Evolutionary conservation across 2,888 invertebrate species (phyloP).

Genomic region (Notocelia uddmanniana): DNA sequence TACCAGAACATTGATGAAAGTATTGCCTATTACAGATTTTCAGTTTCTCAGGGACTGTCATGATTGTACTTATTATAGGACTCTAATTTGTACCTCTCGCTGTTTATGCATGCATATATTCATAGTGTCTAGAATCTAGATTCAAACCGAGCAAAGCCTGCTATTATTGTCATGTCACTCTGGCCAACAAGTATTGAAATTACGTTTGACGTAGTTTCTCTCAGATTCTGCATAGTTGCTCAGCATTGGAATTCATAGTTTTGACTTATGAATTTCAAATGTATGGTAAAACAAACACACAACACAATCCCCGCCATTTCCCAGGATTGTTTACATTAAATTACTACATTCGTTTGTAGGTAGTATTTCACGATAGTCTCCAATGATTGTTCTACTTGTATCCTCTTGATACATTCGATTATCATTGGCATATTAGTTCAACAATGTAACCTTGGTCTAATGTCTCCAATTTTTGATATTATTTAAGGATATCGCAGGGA

Average conservation of each 20-base stretch:
- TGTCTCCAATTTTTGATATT: neutral
- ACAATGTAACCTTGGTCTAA: neutral
- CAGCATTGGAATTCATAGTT: slow-evolving; percentile 20
- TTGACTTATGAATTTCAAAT: slow-evolving; percentile 35
- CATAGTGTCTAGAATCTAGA: slow-evolving; percentile 31
- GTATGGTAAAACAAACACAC: slow-evolving; percentile 53
- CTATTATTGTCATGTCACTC: slow-evolving; percentile 33
- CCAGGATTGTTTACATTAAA: slow-evolving; percentile 80
- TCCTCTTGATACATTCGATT: slow-evolving; percentile 46
- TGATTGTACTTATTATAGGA: slow-evolving; percentile 3
- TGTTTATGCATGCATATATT: slow-evolving; percentile 29
- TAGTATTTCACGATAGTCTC: slow-evolving; percentile 63
- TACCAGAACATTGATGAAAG: neutral
- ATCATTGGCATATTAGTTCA: slow-evolving; percentile 48
- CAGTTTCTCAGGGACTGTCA: neutral
- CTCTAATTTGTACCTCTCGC: slow-evolving; percentile 25
- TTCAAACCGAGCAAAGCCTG: slow-evolving; percentile 18
- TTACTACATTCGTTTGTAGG: slow-evolving; percentile 74
- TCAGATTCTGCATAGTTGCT: slow-evolving; percentile 20
- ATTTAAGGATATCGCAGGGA: neutral
- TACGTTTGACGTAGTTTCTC: slow-evolving; percentile 28
- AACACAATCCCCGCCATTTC: slow-evolving; percentile 73
- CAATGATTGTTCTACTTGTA: slow-evolving; percentile 45
- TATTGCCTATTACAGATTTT: neutral
- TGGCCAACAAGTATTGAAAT: slow-evolving; percentile 20